Base-by-base conservation (phyloP, 2,113 vertebrate species). In the Zosterops pallidus region DNA sequence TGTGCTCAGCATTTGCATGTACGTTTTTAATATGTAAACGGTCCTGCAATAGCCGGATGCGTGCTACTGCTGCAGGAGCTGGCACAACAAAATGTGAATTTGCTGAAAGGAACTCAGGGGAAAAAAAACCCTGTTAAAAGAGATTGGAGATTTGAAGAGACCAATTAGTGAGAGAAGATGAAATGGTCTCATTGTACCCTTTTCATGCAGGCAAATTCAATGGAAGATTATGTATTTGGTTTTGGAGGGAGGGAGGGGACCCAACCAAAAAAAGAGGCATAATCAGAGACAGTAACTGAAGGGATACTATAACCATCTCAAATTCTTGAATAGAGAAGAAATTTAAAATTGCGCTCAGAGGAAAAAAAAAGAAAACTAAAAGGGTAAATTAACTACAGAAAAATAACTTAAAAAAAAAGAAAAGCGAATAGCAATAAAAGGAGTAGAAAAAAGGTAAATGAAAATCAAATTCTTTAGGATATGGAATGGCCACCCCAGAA, bases 101-200 rank as follows among this genome's bases (percentile, higher is more conserved):
- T 39, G 59, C 50, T 95, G 88, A 59, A 88, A 92, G 25, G 46
- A 86, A 50, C 75, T 92, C 55, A 12, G 47, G 60, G 12, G 23
- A 53, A 49, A 70, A 91, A 11, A 44, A 37, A 0, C 11, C 10
- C 46, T 92, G 31, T 63, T 44, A 63, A 93, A 89, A 89, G 68
- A 78, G 83, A 53, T 2, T 47, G 47, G 67, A 75, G 80, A 75
- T 63, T 39, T 77, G 90, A 92, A 89, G 47, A 50, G 88, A 90
- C 59, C 55, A 80, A 90, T 97, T 93, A 94, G 23, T 55, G 46
- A 46, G 76, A 78, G 82, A 89, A 77, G 63, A 95, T 86, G 83
- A 92, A 97, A 90, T 55, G 72, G 80, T 79, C 24, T 81, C 59
- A 93, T 88, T 92, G 52, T 77, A 59, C 47, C 56, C 33, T 94